Conservation (phyloP, 2,888 invertebrate genomes). For the Amiota minor region DNA sequence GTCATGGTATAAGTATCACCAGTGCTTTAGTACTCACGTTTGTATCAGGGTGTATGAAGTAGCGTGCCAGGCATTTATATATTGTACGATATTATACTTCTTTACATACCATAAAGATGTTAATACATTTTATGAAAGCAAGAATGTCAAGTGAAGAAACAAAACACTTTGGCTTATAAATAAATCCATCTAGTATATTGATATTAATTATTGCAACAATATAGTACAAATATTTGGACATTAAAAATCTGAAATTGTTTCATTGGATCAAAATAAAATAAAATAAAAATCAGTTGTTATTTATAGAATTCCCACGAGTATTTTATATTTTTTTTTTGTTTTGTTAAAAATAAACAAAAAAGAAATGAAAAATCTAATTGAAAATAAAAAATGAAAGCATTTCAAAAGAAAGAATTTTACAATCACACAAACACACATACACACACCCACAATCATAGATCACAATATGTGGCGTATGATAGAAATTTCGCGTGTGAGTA, state of each 20-base stretch:
- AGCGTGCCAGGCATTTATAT: not conserved
- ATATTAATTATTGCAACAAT: constrained; percentile 1
- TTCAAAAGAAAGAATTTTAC: not conserved
- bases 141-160: too few relatives aligned
- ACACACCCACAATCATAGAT: constrained; percentile 10
- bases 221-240: not conserved
- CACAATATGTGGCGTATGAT: constrained; percentile 45
- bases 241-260: constrained; percentile 2
- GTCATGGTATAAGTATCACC: too few relatives aligned
- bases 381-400: not conserved
- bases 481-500: constrained; percentile 49
- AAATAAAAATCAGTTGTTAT: constrained; percentile 60
- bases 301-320: constrained; percentile 62
- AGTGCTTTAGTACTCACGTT: too few relatives aligned
- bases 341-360: constrained; percentile 41
- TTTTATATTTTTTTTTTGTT: constrained; percentile 58
- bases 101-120: too few relatives aligned
- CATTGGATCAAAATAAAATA: constrained; percentile 34
- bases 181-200: not conserved
- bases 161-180: not conserved
- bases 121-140: too few relatives aligned
- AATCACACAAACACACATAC: not conserved
- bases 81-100: too few relatives aligned
- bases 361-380: constrained; percentile 14
- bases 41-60: not conserved